These are phyloP conservation scores for Mesembrinibis cayennensis DNA, from an alignment of 2,113 vertebrate genomes.

Conservation along the genomic window DNA sequence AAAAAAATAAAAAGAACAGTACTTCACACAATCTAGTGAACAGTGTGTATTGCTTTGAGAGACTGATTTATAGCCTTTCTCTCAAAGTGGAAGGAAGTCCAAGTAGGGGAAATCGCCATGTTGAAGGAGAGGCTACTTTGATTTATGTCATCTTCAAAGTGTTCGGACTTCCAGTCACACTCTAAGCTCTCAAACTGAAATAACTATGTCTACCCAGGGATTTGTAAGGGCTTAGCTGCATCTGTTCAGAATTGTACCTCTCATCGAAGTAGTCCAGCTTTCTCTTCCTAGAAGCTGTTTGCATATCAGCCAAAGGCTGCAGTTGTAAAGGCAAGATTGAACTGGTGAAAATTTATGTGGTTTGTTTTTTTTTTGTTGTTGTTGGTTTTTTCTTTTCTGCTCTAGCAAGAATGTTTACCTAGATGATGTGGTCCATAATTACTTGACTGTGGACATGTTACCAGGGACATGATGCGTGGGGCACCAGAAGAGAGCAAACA, in stretches of 20 bases:
- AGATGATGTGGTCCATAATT: background rate
- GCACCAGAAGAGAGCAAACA: background rate
- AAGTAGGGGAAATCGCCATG: background rate
- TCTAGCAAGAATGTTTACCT: background rate
- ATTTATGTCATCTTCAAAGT: background rate
- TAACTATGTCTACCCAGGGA: background rate
- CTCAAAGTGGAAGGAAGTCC: background rate
- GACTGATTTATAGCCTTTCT: background rate
- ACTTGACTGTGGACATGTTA: background rate
- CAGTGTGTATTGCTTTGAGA: background rate
- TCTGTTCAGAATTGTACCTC: conserved; percentile 29
- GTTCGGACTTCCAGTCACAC: background rate
- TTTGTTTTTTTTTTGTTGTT: background rate
- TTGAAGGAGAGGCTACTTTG: background rate
- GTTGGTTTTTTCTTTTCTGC: background rate
- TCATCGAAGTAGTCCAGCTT: background rate
- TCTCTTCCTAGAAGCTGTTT: background rate
- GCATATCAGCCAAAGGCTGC: background rate
- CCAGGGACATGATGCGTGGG: background rate
- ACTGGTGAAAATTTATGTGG: background rate
- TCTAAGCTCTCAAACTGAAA: background rate
- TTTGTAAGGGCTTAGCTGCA: conserved; percentile 38
- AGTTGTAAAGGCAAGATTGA: background rate
- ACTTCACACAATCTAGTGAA: background rate
- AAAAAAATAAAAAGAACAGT: no score